Base-by-base conservation (phyloP, 2,113 vertebrate species). In the Eleginops maclovinus region DNA sequence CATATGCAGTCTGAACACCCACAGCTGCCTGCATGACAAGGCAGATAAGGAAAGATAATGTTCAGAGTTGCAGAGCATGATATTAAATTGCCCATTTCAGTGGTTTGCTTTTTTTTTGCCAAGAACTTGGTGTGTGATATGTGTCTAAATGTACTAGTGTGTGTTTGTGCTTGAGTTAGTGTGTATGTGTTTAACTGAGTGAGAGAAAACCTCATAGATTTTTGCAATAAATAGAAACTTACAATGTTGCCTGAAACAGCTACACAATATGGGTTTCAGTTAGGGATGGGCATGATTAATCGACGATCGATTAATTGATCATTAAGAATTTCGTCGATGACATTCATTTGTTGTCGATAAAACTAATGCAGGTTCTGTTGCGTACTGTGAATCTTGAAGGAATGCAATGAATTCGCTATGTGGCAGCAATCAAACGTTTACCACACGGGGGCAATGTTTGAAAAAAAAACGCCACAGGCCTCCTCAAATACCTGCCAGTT, bases 61-160 rank as follows among this genome's bases (percentile, higher is more conserved):
- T 86, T 87, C 82, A 81, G 71, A 88, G 82, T 80, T 84, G 71
- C 72, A 72, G 67, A 86, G 82, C 83, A 72, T 84, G 83, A 90
- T 88, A 91, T 90, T 87, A 89, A 89, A 91, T 88, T 84, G 75
- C 74, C 79, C 77, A 50, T 91, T 88, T 90, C 76, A 89, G 59
- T 79, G 61, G 44, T 79, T 87, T 60, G 49, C 46, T 55, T 54
- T 19, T 58, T 73, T 70, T 69, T 58, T 41, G 16, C 19, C 31
- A 9, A 22, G 15, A 62, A 63, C 5, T 36, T 36, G 31, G 62
- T 31, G 46, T 43, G 41, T 67, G 22, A 22, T 50, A 17, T 82
- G 50, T 51, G 13, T 49, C 11, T 26, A n/a, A 17, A n/a, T 50
- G 58, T 69, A 40, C 28, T 28, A 46, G 8, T 43, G 56, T 77